Evolutionary conservation across 2,888 invertebrate genomes (phyloP).

Genomic region (Idaea straminata): DNA sequence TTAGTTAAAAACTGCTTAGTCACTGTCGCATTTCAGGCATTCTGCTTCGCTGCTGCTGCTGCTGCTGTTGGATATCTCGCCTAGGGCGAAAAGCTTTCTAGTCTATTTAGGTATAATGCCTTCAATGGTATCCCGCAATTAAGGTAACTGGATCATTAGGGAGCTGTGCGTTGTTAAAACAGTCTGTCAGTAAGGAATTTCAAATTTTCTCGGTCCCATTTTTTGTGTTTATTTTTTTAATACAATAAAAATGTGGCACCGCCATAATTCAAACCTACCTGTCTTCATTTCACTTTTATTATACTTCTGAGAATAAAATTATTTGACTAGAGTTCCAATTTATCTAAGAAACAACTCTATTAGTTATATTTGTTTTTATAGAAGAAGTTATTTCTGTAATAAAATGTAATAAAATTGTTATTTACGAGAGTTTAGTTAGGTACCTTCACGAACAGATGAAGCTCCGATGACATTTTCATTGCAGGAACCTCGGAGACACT

Average conservation of each 20-base stretch:
- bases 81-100: too few species aligned
- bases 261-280: background rate
- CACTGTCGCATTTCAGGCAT: too few species aligned
- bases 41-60: too few species aligned
- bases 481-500: conserved; percentile 54
- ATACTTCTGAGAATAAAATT: background rate
- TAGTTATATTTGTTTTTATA: conserved; percentile 23
- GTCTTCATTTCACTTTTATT: background rate
- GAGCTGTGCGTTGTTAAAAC: too few species aligned
- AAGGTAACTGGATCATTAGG: too few species aligned
- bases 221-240: background rate
- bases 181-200: too few species aligned
- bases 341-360: conserved; percentile 17
- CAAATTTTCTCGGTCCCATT: background rate
- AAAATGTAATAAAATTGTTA: conserved; percentile 46
- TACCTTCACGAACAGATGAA: conserved; percentile 35
- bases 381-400: conserved; percentile 26
- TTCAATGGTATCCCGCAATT: too few species aligned
- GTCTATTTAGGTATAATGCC: too few species aligned
- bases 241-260: background rate
- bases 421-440: conserved; percentile 51
- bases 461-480: conserved; percentile 58
- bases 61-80: too few species aligned
- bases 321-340: background rate
- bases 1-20: too few species aligned